Percentiles rank a stretch among this genome's conserved stretches.
phyloP scores from a whole-genome alignment of 2,888 invertebrate genomes.

The Desoria tigrina region DNA sequence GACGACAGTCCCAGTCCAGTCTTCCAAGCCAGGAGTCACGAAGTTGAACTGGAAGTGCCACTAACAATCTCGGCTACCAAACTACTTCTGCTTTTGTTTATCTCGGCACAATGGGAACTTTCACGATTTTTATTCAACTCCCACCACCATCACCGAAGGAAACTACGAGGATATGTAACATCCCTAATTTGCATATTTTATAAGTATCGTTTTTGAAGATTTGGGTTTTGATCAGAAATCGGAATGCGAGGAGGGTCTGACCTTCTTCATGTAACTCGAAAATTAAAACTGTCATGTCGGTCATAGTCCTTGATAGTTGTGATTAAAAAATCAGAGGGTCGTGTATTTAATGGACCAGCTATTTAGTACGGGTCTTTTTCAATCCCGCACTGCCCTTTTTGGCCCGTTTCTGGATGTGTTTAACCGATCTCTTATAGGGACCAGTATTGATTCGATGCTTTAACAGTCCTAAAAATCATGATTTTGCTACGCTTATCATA shows the following conservation, averaged over 20 bases:
- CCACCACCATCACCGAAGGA: not conserved
- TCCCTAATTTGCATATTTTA: slow-evolving; percentile 1
- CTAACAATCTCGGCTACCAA: not conserved
- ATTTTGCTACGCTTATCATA: not conserved
- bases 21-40: not conserved
- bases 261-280: no score
- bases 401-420: not conserved
- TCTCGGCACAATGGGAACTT: slow-evolving; percentile 17
- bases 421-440: not conserved
- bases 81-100: not conserved
- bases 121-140: slow-evolving; percentile 20
- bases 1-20: not conserved
- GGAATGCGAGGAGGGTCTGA: not conserved
- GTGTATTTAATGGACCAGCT: no score
- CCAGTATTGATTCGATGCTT: not conserved
- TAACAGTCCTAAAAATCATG: not conserved
- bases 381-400: not conserved
- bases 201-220: not conserved
- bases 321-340: no score
- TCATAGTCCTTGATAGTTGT: no score
- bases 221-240: not conserved
- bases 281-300: no score
- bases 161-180: not conserved
- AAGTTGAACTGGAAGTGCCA: slow-evolving; percentile 23
- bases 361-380: no score